Conservation (phyloP, 64 coral and sea anemone genomes). For the Stichodactyla mertensii region DNA sequence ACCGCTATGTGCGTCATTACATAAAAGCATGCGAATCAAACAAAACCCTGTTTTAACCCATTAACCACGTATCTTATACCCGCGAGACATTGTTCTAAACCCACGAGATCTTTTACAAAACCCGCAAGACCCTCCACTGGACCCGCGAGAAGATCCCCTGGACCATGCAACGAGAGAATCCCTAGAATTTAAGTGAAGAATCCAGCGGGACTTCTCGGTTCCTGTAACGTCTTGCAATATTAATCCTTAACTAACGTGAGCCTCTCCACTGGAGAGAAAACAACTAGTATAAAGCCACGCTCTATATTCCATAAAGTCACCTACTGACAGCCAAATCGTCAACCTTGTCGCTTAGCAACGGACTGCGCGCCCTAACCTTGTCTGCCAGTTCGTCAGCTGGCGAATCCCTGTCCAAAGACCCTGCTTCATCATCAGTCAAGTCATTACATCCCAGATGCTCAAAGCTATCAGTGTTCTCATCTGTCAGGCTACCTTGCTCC, state of each 20-base stretch:
- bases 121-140: neutral
- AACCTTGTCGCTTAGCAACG: constrained; percentile 42
- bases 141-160: neutral
- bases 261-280: constrained; percentile 17
- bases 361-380: constrained; percentile 19
- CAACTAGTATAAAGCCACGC: neutral
- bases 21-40: too few relatives aligned
- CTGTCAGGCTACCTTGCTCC: constrained; percentile 43
- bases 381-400: constrained; percentile 50
- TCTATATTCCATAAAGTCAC: constrained; percentile 1
- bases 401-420: constrained; percentile 58
- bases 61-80: too few relatives aligned
- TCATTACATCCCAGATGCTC: constrained; percentile 85
- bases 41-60: too few relatives aligned
- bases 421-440: constrained; percentile 83
- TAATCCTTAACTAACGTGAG: neutral
- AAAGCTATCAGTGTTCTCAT: constrained; percentile 88
- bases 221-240: neutral
- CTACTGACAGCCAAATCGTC: constrained; percentile 82
- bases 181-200: neutral
- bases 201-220: neutral
- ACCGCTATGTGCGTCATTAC: too few relatives aligned
- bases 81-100: neutral
- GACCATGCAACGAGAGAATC: neutral
- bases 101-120: neutral